phyloP scores from a whole-genome alignment of 2,113 vertebrate genomes.

The Stegastes partitus region DNA sequence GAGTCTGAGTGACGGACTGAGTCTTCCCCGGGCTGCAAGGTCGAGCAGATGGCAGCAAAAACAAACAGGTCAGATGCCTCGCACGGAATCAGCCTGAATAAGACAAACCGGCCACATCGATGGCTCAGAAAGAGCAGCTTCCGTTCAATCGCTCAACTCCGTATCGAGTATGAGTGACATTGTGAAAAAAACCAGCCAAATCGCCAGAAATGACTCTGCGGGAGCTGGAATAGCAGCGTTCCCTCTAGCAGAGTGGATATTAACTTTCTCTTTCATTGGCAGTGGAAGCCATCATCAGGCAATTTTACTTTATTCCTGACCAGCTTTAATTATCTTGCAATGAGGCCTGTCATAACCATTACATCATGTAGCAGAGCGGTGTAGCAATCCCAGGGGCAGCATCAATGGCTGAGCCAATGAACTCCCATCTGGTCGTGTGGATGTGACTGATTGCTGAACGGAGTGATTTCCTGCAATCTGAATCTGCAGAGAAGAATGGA shows the following conservation, averaged over 20 bases:
- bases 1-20: constrained; percentile 1
- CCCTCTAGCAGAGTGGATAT: constrained; percentile 52
- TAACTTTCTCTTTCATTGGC: constrained; percentile 54
- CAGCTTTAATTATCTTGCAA: constrained; percentile 73
- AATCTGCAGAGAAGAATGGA: constrained; percentile 17
- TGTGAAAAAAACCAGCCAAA: constrained; percentile 52
- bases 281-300: constrained; percentile 48
- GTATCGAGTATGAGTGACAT: constrained; percentile 26
- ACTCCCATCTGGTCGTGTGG: constrained; percentile 67
- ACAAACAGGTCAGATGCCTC: constrained; percentile 55
- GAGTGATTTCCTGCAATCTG: constrained; percentile 50
- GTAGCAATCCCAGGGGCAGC: constrained; percentile 64
- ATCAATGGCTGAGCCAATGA: constrained; percentile 57
- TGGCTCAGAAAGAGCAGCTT: constrained; percentile 16
- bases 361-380: constrained; percentile 68
- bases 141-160: constrained; percentile 17
- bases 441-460: constrained; percentile 57
- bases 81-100: not conserved
- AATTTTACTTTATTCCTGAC: constrained; percentile 61
- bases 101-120: constrained; percentile 28
- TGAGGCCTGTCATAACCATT: constrained; percentile 74
- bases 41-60: constrained; percentile 64
- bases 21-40: constrained; percentile 29
- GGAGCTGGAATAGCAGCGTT: constrained; percentile 32
- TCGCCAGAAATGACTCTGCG: constrained; percentile 23